Evolutionary conservation across 1,140 invertebrate species (phyloP).

Genomic region (Eufriesea mexicana): DNA sequence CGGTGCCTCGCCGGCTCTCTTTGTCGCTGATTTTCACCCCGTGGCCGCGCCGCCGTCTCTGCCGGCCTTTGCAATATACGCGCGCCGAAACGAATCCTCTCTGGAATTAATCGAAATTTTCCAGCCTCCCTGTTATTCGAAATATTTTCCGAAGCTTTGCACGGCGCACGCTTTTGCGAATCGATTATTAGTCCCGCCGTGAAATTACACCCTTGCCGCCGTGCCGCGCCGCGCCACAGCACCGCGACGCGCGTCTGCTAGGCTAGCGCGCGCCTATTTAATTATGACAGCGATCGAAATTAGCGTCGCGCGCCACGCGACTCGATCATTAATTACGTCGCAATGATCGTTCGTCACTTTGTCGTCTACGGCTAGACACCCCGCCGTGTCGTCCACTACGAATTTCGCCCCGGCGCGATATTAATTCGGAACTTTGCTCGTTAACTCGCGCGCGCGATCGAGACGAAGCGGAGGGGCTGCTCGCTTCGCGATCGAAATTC

Average conservation of each 20-base stretch:
- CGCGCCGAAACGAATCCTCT: constrained; percentile 12
- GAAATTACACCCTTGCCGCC: constrained; percentile 23
- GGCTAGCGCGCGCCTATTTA: constrained; percentile 23
- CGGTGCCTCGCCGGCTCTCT: neutral
- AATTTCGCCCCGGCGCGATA: neutral
- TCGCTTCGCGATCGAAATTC: no score
- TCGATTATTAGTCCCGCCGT: constrained; percentile 24
- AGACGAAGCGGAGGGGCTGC: neutral
- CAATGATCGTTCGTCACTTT: constrained; percentile 45
- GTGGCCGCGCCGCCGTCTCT: neutral
- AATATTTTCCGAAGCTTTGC: constrained; percentile 33
- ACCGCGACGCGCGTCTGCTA: no score
- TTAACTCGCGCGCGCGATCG: constrained; percentile 9
- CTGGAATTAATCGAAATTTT: constrained; percentile 45
- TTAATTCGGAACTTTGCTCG: constrained; percentile 41
- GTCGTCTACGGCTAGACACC: constrained; percentile 22
- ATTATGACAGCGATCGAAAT: constrained; percentile 53
- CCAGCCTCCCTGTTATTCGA: constrained; percentile 23
- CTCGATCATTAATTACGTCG: constrained; percentile 39
- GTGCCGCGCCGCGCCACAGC: no score
- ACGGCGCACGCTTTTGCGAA: neutral
- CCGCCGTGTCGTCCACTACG: constrained; percentile 20
- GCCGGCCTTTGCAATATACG: neutral
- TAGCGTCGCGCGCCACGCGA: constrained; percentile 22
- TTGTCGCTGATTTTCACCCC: constrained; percentile 44